Conservation (phyloP, 2,797 vertebrate genomes). For the Pipistrellus pipistrellus region DNA sequence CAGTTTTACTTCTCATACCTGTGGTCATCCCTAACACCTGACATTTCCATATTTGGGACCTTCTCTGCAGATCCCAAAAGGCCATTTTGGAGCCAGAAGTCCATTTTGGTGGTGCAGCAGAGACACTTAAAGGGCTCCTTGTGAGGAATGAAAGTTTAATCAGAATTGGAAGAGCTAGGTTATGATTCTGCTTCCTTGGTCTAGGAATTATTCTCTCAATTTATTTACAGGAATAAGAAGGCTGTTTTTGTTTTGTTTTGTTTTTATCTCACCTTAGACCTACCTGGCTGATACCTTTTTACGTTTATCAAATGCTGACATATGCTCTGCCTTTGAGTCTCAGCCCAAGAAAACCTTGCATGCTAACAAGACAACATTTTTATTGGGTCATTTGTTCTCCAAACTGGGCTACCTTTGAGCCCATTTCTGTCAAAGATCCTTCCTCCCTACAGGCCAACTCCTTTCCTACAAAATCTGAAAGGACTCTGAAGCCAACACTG, state of each 20-base stretch:
- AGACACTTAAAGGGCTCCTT: neutral
- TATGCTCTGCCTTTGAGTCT: conserved; percentile 52
- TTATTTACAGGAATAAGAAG: conserved; percentile 51
- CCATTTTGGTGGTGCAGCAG: neutral
- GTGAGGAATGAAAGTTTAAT: neutral
- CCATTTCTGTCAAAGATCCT: conserved; percentile 76
- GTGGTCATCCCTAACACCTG: neutral
- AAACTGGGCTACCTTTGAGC: conserved; percentile 52
- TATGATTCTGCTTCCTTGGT: neutral
- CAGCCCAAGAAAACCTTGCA: conserved; percentile 49
- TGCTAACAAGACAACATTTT: conserved; percentile 78
- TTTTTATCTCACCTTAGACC: neutral
- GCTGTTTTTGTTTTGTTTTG: neutral
- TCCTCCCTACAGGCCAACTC: conserved; percentile 65
- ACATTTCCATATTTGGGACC: neutral
- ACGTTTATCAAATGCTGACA: conserved; percentile 53
- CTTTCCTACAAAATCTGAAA: conserved; percentile 59
- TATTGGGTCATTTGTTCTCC: conserved; percentile 70
- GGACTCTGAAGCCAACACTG: conserved; percentile 65
- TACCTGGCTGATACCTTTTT: neutral
- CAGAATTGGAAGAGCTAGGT: neutral
- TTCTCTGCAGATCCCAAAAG: neutral
- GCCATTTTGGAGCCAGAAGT: neutral
- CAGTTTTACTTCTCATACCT: neutral
- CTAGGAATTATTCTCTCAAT: neutral